These are phyloP conservation scores for Apotomis turbidana DNA, from an alignment of 2,888 invertebrate genomes.

Conservation along the genomic window DNA sequence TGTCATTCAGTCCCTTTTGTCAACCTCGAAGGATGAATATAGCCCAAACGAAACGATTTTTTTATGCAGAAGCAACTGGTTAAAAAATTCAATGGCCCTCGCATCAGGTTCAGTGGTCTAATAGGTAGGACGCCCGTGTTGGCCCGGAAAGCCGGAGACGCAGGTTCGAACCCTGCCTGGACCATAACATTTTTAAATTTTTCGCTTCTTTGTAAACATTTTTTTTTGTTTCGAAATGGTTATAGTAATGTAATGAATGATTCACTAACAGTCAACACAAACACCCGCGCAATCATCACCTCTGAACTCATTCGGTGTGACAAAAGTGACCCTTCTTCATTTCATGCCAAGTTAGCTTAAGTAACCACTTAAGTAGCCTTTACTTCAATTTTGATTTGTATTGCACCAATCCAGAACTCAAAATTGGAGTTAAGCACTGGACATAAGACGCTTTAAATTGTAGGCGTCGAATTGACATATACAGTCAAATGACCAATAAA, in stretches of 20 bases:
- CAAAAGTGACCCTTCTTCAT: neutral
- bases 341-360: neutral
- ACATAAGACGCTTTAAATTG: neutral
- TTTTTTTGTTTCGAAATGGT: neutral
- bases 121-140: too few species aligned
- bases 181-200: too few species aligned
- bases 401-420: neutral
- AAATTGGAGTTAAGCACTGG: neutral
- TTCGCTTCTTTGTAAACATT: neutral
- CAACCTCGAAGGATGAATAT: too few species aligned
- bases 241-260: neutral
- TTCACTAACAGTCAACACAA: neutral
- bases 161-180: too few species aligned
- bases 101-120: too few species aligned
- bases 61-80: too few species aligned
- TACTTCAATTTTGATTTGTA: neutral
- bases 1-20: too few species aligned
- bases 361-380: neutral
- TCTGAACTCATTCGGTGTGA: neutral
- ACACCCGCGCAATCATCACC: conserved; percentile 5
- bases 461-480: conserved; percentile 8
- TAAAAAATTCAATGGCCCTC: too few species aligned
- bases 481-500: conserved; percentile 64
- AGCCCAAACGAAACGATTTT: too few species aligned
- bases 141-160: too few species aligned